A percentile compares a stretch with the other conserved stretches of the same genome.
These are phyloP conservation scores for Ascidia mentula DNA, from an alignment of 23 tunicate genomes.

Conservation along the genomic window DNA sequence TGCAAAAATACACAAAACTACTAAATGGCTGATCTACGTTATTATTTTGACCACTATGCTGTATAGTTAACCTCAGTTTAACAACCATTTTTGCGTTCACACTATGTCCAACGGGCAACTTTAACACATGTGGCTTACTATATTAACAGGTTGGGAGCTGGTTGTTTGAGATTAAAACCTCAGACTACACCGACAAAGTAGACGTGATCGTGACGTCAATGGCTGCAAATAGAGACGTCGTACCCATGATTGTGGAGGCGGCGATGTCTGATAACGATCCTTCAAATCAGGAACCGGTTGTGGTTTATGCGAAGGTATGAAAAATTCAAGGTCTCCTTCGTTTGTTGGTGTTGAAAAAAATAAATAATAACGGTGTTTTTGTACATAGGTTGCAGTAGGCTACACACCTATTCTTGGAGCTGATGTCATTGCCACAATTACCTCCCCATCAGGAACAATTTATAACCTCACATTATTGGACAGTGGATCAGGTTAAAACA, in stretches of 20 bases:
- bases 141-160: neutral
- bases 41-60: neutral
- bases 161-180: neutral
- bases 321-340: too few species aligned
- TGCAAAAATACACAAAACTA: neutral
- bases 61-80: neutral
- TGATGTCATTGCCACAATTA: constrained; percentile 35
- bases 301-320: constrained; percentile 58
- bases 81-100: neutral
- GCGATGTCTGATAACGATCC: constrained; percentile 39
- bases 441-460: constrained; percentile 6
- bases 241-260: constrained; percentile 55
- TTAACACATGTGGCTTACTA: neutral
- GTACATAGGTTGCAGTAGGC: constrained; percentile 37
- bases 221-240: constrained; percentile 38
- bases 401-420: constrained; percentile 47
- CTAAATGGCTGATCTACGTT: too few species aligned
- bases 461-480: constrained; percentile 27
- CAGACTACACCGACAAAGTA: neutral
- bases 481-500: constrained; percentile 68
- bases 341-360: too few species aligned
- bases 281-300: constrained; percentile 28
- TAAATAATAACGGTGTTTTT: neutral
- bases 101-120: neutral
- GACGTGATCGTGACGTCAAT: constrained; percentile 46